A percentile compares a stretch with the other conserved stretches of the same genome.
Evolutionary conservation across 2,797 vertebrate genomes (phyloP).

Genomic region (Neoniphon sammara): DNA sequence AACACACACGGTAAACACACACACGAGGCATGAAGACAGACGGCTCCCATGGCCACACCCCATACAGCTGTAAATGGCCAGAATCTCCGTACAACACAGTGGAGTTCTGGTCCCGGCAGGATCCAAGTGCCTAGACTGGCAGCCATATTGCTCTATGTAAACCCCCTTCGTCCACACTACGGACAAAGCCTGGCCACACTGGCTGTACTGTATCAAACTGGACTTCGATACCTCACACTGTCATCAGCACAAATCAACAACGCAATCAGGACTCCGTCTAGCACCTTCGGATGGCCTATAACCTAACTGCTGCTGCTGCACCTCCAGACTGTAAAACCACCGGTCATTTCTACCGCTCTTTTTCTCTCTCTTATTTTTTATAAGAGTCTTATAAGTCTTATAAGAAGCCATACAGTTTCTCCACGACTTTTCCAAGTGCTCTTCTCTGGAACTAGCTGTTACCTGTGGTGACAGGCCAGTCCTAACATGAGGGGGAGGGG

Average conservation of each 20-base stretch:
- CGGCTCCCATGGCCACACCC: constrained; percentile 33
- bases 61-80: constrained; percentile 42
- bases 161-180: constrained; percentile 44
- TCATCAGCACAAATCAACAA: constrained; percentile 56
- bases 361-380: not conserved
- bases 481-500: constrained; percentile 24
- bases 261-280: constrained; percentile 38
- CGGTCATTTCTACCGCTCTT: constrained; percentile 8
- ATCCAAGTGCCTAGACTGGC: constrained; percentile 67
- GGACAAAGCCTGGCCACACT: constrained; percentile 46
- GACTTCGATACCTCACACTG: constrained; percentile 57
- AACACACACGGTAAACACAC: constrained; percentile 21
- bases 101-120: constrained; percentile 42
- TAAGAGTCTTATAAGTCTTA: constrained; percentile 42
- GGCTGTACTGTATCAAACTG: constrained; percentile 65
- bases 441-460: constrained; percentile 63
- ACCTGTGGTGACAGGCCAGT: constrained; percentile 45
- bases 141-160: constrained; percentile 50
- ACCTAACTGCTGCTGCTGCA: constrained; percentile 54
- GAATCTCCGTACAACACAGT: constrained; percentile 31
- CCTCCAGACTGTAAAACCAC: constrained; percentile 43
- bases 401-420: constrained; percentile 63
- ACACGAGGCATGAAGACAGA: constrained; percentile 36
- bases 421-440: constrained; percentile 65
- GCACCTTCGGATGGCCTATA: constrained; percentile 48